Conservation (phyloP, 2,113 vertebrate species). For the Equus quagga region DNA sequence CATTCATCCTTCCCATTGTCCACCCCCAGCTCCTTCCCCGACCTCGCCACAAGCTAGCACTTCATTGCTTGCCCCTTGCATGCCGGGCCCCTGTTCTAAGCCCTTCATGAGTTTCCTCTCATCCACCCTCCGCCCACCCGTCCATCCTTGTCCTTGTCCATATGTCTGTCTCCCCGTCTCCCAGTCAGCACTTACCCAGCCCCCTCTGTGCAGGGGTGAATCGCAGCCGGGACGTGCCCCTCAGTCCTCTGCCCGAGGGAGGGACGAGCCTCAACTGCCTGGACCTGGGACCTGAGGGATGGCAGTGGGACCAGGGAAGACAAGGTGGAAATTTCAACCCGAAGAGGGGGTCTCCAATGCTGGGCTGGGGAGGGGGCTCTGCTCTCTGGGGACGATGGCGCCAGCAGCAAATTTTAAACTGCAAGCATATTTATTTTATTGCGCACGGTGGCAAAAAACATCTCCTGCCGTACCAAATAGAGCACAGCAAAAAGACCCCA, state of each 20-base stretch:
- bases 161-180: background rate
- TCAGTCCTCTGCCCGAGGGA: background rate
- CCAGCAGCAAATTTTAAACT: background rate
- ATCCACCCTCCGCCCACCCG: rapidly evolving
- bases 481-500: background rate
- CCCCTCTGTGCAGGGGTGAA: background rate
- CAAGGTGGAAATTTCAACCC: too few species aligned
- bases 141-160: background rate
- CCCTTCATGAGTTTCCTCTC: background rate
- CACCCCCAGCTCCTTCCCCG: background rate
- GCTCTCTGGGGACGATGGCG: background rate
- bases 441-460: background rate
- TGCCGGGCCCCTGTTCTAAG: background rate
- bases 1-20: too few species aligned
- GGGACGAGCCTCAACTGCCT: background rate
- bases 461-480: background rate
- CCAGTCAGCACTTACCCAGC: background rate
- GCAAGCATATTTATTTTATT: background rate
- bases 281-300: background rate
- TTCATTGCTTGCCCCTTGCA: background rate
- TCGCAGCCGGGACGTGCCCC: background rate
- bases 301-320: too few species aligned
- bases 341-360: background rate
- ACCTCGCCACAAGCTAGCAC: background rate
- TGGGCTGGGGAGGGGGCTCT: background rate